Percentiles rank a stretch among this genome's conserved stretches.
Conservation (phyloP, 2,113 vertebrate species). For the Nannospalax galili region DNA sequence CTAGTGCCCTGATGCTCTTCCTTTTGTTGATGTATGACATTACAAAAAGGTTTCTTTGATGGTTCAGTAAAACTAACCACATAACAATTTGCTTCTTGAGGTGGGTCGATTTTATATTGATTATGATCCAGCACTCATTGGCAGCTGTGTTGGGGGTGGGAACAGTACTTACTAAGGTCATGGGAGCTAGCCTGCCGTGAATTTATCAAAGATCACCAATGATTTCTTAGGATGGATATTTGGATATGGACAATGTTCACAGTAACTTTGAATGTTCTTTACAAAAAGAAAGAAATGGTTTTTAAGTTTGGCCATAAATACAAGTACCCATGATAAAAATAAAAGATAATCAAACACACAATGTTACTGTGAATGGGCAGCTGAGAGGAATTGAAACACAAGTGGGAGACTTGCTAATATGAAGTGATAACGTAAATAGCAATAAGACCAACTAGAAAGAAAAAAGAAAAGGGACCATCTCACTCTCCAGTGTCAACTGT, state of each 20-base stretch:
- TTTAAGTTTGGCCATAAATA: conserved; percentile 70
- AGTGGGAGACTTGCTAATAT: conserved; percentile 17
- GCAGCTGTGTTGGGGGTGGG: background rate
- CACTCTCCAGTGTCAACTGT: conserved; percentile 59
- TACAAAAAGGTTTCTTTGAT: conserved; percentile 66
- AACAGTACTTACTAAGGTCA: conserved; percentile 43
- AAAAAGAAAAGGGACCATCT: conserved; percentile 42
- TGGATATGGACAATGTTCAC: conserved; percentile 58
- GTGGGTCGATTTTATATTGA: conserved; percentile 49
- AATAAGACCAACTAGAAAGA: conserved; percentile 40
- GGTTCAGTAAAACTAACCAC: conserved; percentile 68
- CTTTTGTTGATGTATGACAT: conserved; percentile 56
- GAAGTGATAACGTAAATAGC: conserved; percentile 68
- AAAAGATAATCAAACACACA: conserved; percentile 51
- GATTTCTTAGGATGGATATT: conserved; percentile 51
- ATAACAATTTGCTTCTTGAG: conserved; percentile 56
- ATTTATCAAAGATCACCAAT: conserved; percentile 56
- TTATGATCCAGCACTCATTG: conserved; percentile 23
- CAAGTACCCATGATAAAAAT: conserved; percentile 67
- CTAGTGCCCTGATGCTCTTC: background rate
- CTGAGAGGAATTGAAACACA: conserved; percentile 61
- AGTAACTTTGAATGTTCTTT: conserved; percentile 38
- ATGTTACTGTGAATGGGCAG: conserved; percentile 14
- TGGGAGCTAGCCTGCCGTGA: conserved; percentile 15
- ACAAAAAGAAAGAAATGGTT: conserved; percentile 54